These are phyloP conservation scores for Eutrigla gurnardus DNA, from an alignment of 2,797 vertebrate species.

Conservation along the genomic window DNA sequence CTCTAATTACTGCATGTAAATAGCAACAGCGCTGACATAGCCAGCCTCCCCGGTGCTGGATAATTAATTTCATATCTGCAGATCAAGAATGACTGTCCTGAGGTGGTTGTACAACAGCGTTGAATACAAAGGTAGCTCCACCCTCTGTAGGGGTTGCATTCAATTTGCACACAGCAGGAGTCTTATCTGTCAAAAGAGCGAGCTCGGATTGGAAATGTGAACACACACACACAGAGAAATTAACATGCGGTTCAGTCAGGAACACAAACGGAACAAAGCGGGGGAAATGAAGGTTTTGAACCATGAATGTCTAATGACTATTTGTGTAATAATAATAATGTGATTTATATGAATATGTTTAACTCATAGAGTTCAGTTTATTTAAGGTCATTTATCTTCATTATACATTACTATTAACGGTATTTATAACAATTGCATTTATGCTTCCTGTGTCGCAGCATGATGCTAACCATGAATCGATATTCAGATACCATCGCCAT, in stretches of 20 bases:
- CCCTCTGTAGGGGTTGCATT: conserved; percentile 71
- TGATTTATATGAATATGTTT: conserved; percentile 19
- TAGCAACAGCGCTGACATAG: conserved; percentile 71
- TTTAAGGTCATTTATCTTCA: conserved; percentile 22
- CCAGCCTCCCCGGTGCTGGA: conserved; percentile 71
- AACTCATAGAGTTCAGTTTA: conserved; percentile 2
- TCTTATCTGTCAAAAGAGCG: conserved; percentile 54
- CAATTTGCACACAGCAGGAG: conserved; percentile 74
- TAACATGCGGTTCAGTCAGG: conserved; percentile 32
- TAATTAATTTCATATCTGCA: conserved; percentile 85
- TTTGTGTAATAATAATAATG: conserved; percentile 29
- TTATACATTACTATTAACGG: not conserved
- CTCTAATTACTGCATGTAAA: conserved; percentile 83
- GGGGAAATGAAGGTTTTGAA: conserved; percentile 1
- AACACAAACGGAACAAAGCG: conserved; percentile 23
- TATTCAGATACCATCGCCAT: not conserved
- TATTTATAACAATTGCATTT: too few relatives aligned
- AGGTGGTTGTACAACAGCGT: conserved; percentile 63
- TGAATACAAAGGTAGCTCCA: conserved; percentile 68
- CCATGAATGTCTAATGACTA: not conserved
- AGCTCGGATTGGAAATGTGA: conserved; percentile 41
- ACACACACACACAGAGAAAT: conserved; percentile 1
- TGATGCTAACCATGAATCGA: not conserved
- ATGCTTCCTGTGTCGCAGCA: not conserved
- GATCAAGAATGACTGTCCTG: conserved; percentile 79